A percentile compares a stretch with the other conserved stretches of the same genome.
Evolutionary conservation across 1,140 invertebrate species (phyloP).

Genomic region (Drosophila mauritiana): DNA sequence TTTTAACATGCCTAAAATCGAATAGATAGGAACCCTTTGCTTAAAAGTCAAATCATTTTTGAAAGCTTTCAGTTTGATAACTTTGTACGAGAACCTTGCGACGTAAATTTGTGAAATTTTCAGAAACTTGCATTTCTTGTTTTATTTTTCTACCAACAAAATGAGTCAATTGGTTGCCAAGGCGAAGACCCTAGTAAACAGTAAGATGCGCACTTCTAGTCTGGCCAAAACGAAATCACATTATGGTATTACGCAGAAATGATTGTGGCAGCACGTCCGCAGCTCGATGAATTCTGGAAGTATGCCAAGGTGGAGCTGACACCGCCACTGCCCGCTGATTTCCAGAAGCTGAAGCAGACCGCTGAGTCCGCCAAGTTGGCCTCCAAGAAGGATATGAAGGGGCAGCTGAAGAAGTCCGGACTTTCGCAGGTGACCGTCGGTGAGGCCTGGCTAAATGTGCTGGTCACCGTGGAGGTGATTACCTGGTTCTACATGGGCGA

Average conservation of each 20-base stretch:
- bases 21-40: not conserved
- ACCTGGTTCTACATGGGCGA: conserved; percentile 99
- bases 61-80: conserved; percentile 6
- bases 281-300: conserved; percentile 90
- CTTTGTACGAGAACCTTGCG: not conserved
- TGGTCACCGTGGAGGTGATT: conserved; percentile 93
- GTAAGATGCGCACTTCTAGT: conserved; percentile 39
- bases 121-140: conserved; percentile 4
- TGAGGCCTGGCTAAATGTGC: conserved; percentile 94
- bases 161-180: conserved; percentile 60
- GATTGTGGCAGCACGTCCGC: conserved; percentile 88
- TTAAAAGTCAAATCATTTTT: not conserved
- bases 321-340: conserved; percentile 93
- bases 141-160: conserved; percentile 4
- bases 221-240: not conserved
- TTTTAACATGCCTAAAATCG: not conserved
- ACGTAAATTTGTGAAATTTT: conserved; percentile 12
- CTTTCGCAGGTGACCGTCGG: conserved; percentile 93
- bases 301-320: conserved; percentile 96
- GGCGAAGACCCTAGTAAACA: conserved; percentile 47
- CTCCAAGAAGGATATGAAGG: conserved; percentile 85
- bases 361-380: conserved; percentile 89
- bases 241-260: conserved; percentile 84
- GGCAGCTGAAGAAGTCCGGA: conserved; percentile 85
- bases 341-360: conserved; percentile 91